Evolutionary conservation across 2,113 vertebrate species (phyloP).

Genomic region (Cheilinus undulatus): DNA sequence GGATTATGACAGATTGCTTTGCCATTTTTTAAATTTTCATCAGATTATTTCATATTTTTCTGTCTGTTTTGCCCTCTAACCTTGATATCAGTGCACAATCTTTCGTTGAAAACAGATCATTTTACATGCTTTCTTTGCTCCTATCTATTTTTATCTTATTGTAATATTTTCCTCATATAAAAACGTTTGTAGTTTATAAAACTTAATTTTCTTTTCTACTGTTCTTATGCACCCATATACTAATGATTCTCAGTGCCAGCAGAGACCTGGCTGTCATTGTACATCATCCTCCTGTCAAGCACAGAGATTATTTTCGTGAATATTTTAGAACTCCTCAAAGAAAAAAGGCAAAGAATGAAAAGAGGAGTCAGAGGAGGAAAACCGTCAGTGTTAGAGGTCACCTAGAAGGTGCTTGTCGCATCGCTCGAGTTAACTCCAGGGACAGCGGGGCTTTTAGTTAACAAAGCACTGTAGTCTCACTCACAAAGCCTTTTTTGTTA

Average conservation of each 20-base stretch:
- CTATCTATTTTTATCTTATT: neutral
- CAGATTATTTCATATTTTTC: too few relatives aligned
- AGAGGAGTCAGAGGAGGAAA: neutral
- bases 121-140: too few relatives aligned
- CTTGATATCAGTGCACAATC: too few relatives aligned
- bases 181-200: too few relatives aligned
- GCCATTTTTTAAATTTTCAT: too few relatives aligned
- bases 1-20: too few relatives aligned
- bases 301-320: slow-evolving; percentile 1
- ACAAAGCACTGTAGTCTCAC: slow-evolving; percentile 66
- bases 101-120: too few relatives aligned
- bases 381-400: slow-evolving; percentile 65
- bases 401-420: slow-evolving; percentile 59
- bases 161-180: too few relatives aligned
- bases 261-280: neutral
- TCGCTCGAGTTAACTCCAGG: slow-evolving; percentile 62
- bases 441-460: slow-evolving; percentile 71
- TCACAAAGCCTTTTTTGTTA: slow-evolving; percentile 72
- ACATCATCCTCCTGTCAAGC: slow-evolving; percentile 8
- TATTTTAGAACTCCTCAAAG: slow-evolving; percentile 13
- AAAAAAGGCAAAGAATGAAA: slow-evolving; percentile 8
- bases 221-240: neutral
- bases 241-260: too few relatives aligned
- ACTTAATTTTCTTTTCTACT: neutral
- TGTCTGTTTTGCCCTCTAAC: too few relatives aligned